A percentile compares a stretch with the other conserved stretches of the same genome.
Evolutionary conservation across 2,113 vertebrate genomes (phyloP).

Genomic region (Nerophis ophidion): DNA sequence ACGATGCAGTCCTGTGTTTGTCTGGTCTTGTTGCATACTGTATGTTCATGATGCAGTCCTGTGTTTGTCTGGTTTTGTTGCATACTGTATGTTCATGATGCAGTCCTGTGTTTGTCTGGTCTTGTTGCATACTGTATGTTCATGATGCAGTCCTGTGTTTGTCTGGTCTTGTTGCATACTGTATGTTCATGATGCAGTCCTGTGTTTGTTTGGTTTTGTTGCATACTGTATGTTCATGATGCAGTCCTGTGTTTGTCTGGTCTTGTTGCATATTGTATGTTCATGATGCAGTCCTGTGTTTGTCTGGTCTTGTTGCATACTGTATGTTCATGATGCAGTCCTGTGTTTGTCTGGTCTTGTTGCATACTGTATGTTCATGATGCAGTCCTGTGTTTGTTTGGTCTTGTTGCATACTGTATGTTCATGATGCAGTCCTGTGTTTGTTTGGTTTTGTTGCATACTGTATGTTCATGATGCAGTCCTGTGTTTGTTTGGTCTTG

Average conservation of each 20-base stretch:
- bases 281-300: not conserved
- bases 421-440: not conserved
- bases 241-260: not conserved
- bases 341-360: not conserved
- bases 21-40: not conserved
- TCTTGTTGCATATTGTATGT: not conserved
- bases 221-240: not conserved
- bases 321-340: not conserved
- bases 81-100: not conserved
- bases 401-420: not conserved
- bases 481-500: not conserved
- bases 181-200: not conserved
- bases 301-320: not conserved
- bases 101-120: not conserved
- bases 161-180: not conserved
- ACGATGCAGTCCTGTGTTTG: not conserved
- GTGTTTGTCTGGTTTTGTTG: not conserved
- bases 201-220: not conserved
- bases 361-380: not conserved
- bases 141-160: not conserved
- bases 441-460: not conserved
- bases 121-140: not conserved
- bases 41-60: not conserved
- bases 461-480: not conserved
- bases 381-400: not conserved